Percentiles rank a stretch among this genome's conserved stretches.
Conservation (phyloP, 2,888 invertebrate species). For the Himalopsyche japonica region DNA sequence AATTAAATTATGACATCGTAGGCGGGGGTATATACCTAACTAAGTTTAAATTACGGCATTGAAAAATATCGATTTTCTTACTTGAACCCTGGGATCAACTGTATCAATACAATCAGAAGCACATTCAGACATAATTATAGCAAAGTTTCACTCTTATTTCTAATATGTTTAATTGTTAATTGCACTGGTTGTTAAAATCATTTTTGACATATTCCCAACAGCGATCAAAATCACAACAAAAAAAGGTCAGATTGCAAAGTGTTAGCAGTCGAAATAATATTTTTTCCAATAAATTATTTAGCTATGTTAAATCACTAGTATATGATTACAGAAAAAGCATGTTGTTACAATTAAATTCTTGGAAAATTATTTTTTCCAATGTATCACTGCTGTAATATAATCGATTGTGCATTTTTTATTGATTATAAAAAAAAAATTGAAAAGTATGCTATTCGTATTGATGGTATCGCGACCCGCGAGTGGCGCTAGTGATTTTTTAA, state of each 20-base stretch:
- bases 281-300: neutral
- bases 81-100: slow-evolving; percentile 82
- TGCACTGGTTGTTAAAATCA: slow-evolving; percentile 9
- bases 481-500: neutral
- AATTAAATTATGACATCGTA: neutral
- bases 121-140: slow-evolving; percentile 64
- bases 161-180: slow-evolving; percentile 19
- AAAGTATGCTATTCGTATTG: neutral
- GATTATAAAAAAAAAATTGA: neutral
- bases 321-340: too few relatives aligned
- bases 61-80: slow-evolving; percentile 56
- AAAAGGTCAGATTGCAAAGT: neutral
- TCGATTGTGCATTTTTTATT: too few relatives aligned
- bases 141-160: slow-evolving; percentile 41
- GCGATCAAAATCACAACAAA: slow-evolving; percentile 1
- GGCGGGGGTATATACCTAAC: slow-evolving; percentile 12
- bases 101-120: slow-evolving; percentile 67
- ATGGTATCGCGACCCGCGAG: neutral
- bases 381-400: too few relatives aligned
- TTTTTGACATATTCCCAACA: slow-evolving; percentile 21
- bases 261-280: neutral
- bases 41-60: slow-evolving; percentile 22
- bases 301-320: too few relatives aligned
- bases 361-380: too few relatives aligned
- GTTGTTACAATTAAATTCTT: too few relatives aligned